phyloP scores from a whole-genome alignment of 2,888 invertebrate species.

The Melinaea menophilus region DNA sequence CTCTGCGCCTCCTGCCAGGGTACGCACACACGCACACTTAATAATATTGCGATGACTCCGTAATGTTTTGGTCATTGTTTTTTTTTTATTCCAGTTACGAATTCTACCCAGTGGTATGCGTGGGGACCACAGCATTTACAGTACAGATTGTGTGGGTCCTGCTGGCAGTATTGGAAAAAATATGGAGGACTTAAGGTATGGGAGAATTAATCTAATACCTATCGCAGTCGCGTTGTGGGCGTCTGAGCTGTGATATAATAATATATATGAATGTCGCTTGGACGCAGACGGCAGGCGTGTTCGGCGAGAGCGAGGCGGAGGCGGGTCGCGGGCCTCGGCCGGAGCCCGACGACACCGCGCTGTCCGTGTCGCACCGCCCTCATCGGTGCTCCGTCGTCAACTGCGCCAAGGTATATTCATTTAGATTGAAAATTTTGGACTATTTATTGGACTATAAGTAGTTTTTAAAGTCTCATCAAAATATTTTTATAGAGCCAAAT shows the following conservation, averaged over 20 bases:
- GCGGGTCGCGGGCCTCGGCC: slow-evolving; percentile 52
- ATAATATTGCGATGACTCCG: background rate
- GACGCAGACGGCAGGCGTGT: slow-evolving; percentile 66
- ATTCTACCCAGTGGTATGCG: slow-evolving; percentile 95
- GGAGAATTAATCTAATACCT: background rate
- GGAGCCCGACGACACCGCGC: slow-evolving; percentile 71
- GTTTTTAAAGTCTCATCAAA: no score
- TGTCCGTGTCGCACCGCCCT: slow-evolving; percentile 83
- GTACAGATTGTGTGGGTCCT: slow-evolving; percentile 93
- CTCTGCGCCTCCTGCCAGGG: slow-evolving; percentile 78
- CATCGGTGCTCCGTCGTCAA: slow-evolving; percentile 94
- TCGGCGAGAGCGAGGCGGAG: slow-evolving; percentile 69
- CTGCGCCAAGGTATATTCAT: slow-evolving; percentile 84
- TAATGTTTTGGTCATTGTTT: background rate
- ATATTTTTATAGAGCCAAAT: no score
- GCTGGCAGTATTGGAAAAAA: slow-evolving; percentile 99
- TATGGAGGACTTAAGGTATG: slow-evolving; percentile 94
- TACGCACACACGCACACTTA: slow-evolving; percentile 30
- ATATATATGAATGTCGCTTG: background rate
- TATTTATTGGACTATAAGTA: no score
- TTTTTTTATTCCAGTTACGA: slow-evolving; percentile 74
- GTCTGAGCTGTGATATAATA: background rate
- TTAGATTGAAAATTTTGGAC: no score
- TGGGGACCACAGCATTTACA: slow-evolving; percentile 97
- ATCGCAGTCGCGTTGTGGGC: background rate